These are phyloP conservation scores for Melinaea menophilus DNA, from an alignment of 2,888 invertebrate species.

Conservation along the genomic window DNA sequence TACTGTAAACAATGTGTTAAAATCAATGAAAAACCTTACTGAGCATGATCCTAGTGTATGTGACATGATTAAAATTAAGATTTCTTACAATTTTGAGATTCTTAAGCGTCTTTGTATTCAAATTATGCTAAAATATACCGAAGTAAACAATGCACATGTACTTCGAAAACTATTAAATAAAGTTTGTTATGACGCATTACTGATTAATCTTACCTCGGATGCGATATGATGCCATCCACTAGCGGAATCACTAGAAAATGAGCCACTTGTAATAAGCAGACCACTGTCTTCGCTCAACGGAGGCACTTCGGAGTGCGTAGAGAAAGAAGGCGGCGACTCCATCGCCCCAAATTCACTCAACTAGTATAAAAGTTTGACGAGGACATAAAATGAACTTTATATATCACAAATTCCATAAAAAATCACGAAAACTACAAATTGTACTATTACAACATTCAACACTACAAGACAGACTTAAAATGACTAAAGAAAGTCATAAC, in stretches of 20 bases:
- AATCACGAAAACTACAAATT: constrained; percentile 38
- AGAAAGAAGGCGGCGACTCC: constrained; percentile 88
- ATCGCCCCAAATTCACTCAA: constrained; percentile 64
- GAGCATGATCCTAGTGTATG: background rate
- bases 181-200: constrained; percentile 20
- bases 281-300: constrained; percentile 87
- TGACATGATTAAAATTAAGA: constrained; percentile 6
- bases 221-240: constrained; percentile 82
- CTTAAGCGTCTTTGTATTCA: constrained; percentile 16
- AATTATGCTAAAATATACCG: constrained; percentile 23
- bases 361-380: constrained; percentile 40
- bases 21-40: background rate
- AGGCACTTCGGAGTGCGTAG: constrained; percentile 85
- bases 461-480: constrained; percentile 28
- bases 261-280: constrained; percentile 84
- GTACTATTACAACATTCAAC: constrained; percentile 38
- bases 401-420: constrained; percentile 42
- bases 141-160: constrained; percentile 14
- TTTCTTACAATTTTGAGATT: constrained; percentile 11
- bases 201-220: constrained; percentile 77
- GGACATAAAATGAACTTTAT: constrained; percentile 46
- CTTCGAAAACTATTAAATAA: constrained; percentile 10
- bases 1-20: constrained; percentile 2
- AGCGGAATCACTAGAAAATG: constrained; percentile 85
- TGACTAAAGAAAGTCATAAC: constrained; percentile 17